Base-by-base conservation (phyloP, 2,113 vertebrate genomes). In the Ibidorhyncha struthersii region DNA sequence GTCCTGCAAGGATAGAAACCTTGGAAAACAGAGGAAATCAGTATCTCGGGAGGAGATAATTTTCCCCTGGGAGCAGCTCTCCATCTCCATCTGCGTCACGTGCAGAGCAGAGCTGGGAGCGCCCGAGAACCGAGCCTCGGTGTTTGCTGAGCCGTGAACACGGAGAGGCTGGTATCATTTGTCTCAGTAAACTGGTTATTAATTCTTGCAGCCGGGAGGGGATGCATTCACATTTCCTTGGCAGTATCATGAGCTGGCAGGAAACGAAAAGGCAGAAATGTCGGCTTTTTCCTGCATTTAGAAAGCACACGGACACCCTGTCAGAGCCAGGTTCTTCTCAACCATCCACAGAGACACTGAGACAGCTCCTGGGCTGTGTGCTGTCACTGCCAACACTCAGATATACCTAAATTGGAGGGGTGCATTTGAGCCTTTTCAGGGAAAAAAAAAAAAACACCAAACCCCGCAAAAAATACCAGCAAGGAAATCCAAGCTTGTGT, bases 51-150 rank as follows among this genome's bases (percentile, higher is more conserved):
- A 25, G 38, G n/a, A 65, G 17, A 47, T 18, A 8, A 8, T 53
- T 87, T 27, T 32, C 32, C 22, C 26, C 26, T 0, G 0, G n/a
- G 73, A 89, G 52, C 61, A 90, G n/a, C 27, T 72, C 65, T 85
- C 41, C 82, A 25, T 38, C 45, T 82, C 45, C 0, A 0, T 14
- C 41, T 67, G 87, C 4, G 0, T 70, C 41, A 61, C 1, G 2
- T 17, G 63, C 3, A 4, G 16, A 82, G 43, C 29, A 9, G 82
- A 79, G 79, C 66, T 2, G 29, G 41, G 45, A 79, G 38, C 3
- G 0, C 20, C 56, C 1, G 7, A 20, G 67, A 81, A 78, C 13
- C 0, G 4, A 63, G 62, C 0, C 0, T 1, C 1, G 1, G 32
- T 10, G 50, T 12, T 86, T 5, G 19, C 83, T 55, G 91, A 95